These are phyloP conservation scores for Acanthornis magna DNA, from an alignment of 2,797 vertebrate genomes.

Conservation along the genomic window DNA sequence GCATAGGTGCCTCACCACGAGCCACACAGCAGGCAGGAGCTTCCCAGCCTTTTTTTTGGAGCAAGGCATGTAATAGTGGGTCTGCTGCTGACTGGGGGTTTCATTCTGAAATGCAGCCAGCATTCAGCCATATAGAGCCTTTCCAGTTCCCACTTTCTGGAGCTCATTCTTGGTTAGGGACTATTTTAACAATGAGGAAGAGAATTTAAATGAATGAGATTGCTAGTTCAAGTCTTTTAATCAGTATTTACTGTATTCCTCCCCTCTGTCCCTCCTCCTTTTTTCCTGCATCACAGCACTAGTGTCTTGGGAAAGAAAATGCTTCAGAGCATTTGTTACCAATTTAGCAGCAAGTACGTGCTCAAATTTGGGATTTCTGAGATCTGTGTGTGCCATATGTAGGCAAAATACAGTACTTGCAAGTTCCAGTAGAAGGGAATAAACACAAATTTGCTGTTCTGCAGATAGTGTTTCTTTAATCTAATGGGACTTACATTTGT, in stretches of 20 bases:
- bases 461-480: slow-evolving; percentile 48
- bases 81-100: background rate
- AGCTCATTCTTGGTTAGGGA: background rate
- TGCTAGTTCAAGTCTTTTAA: background rate
- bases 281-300: slow-evolving; percentile 19
- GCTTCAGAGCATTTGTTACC: slow-evolving; percentile 67
- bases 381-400: slow-evolving; percentile 53
- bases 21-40: background rate
- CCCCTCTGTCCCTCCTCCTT: background rate
- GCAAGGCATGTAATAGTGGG: accelerated
- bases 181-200: background rate
- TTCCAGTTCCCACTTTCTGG: background rate
- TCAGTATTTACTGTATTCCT: slow-evolving; percentile 35
- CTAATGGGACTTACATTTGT: slow-evolving; percentile 48
- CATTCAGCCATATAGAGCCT: background rate
- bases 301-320: slow-evolving; percentile 52
- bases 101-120: background rate
- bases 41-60: background rate
- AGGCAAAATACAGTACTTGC: slow-evolving; percentile 40
- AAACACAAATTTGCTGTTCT: slow-evolving; percentile 39
- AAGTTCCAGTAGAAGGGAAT: slow-evolving; percentile 51
- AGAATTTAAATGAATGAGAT: slow-evolving; percentile 3
- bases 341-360: slow-evolving; percentile 67
- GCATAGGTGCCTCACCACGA: background rate
- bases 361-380: slow-evolving; percentile 52